phyloP scores from a whole-genome alignment of 2,888 invertebrate genomes.

The Conus canariensis region DNA sequence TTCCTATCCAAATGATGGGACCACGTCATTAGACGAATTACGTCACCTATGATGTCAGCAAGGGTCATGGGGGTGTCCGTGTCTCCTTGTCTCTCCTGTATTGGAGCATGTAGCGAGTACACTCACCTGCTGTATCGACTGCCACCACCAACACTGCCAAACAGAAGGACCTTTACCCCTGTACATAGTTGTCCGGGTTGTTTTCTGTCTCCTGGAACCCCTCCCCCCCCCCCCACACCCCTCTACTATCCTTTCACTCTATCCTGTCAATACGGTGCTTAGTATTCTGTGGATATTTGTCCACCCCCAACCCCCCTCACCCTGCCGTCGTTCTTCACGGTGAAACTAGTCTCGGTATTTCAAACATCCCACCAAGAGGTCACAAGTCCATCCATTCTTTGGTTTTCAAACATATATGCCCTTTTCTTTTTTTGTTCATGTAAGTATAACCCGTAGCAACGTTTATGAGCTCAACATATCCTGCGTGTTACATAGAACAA shows the following conservation, averaged over 20 bases:
- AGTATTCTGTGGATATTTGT: not conserved
- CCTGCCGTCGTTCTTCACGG: not conserved
- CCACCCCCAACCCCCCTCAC: not conserved
- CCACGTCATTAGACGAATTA: not conserved
- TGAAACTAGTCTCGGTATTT: slow-evolving; percentile 6
- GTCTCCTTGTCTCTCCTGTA: no score
- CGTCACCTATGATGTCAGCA: no score
- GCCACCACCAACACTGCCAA: slow-evolving; percentile 28
- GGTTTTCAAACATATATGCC: not conserved
- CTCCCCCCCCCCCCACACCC: no score
- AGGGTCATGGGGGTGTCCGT: no score
- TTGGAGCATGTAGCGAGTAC: not conserved
- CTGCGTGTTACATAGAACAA: not conserved
- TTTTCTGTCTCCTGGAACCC: not conserved
- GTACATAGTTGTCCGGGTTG: not conserved
- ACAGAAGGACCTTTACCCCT: not conserved
- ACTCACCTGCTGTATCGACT: not conserved
- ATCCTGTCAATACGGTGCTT: slow-evolving; percentile 4
- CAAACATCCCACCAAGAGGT: no score
- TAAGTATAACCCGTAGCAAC: no score
- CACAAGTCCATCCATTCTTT: not conserved
- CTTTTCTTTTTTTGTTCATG: not conserved
- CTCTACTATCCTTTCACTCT: no score
- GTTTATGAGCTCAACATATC: not conserved
- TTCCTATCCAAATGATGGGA: not conserved